Evolutionary conservation across 2,797 vertebrate species (phyloP), one percentile per base, ranked within the genome.

Genomic region (Danio kyathit): DNA sequence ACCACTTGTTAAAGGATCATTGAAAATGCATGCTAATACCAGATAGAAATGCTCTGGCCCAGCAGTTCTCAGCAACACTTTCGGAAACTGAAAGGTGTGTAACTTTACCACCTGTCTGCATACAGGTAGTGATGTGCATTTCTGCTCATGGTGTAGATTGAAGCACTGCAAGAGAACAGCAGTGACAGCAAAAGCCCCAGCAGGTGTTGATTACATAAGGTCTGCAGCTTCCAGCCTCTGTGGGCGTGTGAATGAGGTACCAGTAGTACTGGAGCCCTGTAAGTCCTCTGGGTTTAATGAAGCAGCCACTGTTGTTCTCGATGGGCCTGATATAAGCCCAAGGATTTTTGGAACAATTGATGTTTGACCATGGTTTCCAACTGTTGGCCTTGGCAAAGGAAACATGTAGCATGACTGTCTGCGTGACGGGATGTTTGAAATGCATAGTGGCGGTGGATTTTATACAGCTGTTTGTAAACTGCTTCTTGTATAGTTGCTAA

Each of bases 131-230:
- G 49, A 74, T 63, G 64, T 6, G 16, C 48, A 12, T 51, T 79
- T 61, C 49, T 48, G 43, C 54, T 78, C 76, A 7, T 74, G 43
- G 66, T 83, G 76, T 46, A 73, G 79, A 72, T 78, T 69, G 70
- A 60, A 57, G 59, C 14, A 13, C 57, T 72, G 46, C 76, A 52
- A 61, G 67, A 61, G 38, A 51, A 64, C 70, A 77, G 69, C 70
- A 74, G 63, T 59, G 14, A 74, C 78, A 19, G 74, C n/a, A 66
- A 79, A 81, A 75, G 38, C 74, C 63, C 16, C 3, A 57, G 74
- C 85, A 82, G 83, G 80, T 85, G 87, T 82, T 84, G 80, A 82
- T 85, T 86, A 77, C 59, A 48, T 80, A 67, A 84, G 56, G 80
- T 54, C 79, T 48, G 49, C 2, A 56, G 57, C 57, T 82, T 79